These are phyloP conservation scores for Magallana gigas DNA, from an alignment of 1,140 invertebrate genomes.

Conservation along the genomic window DNA sequence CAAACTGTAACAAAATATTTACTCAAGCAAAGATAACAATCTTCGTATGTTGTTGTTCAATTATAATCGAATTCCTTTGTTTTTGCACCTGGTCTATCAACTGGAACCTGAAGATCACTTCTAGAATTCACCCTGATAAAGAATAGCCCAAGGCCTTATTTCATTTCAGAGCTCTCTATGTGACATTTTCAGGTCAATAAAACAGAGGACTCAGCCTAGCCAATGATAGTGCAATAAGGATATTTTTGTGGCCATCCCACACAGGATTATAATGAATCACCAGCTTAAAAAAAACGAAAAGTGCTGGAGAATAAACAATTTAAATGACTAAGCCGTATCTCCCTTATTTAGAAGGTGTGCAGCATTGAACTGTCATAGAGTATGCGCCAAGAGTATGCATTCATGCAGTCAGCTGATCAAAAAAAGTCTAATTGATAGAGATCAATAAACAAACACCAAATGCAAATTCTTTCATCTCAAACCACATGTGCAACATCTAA, in stretches of 20 bases:
- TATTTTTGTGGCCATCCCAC: conserved; percentile 15
- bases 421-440: neutral
- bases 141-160: neutral
- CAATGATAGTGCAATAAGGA: neutral
- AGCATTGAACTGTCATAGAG: neutral
- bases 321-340: neutral
- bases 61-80: too few relatives aligned
- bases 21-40: too few relatives aligned
- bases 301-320: neutral
- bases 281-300: neutral
- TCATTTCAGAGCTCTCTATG: neutral
- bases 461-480: conserved; percentile 8
- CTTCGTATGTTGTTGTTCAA: too few relatives aligned
- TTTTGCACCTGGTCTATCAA: too few relatives aligned
- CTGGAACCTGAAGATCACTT: too few relatives aligned
- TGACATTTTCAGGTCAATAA: neutral
- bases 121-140: neutral
- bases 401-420: neutral
- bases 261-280: conserved; percentile 14
- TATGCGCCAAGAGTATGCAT: neutral
- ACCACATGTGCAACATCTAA: conserved; percentile 1
- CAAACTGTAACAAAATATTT: too few relatives aligned
- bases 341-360: conserved; percentile 17
- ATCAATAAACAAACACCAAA: conserved; percentile 23
- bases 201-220: neutral